Evolutionary conservation across 2,113 vertebrate species (phyloP), one percentile per base, ranked within the genome.

Genomic region (Boleophthalmus pectinirostris): DNA sequence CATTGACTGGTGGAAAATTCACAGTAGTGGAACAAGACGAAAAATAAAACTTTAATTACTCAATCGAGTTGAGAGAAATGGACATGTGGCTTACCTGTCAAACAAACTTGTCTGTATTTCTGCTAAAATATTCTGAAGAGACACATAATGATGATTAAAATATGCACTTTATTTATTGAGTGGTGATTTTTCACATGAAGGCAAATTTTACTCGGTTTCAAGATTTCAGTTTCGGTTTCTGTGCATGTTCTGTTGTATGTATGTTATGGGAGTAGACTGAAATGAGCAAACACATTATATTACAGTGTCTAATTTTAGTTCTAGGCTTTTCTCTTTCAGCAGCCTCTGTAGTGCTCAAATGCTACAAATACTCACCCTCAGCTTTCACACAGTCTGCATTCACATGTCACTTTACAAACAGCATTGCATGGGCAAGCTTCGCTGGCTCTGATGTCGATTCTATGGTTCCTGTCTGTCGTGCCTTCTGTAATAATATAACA

Each of bases 211-310:
- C 0, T 16, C 69, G 35, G 49, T 67, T 69, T 58, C 15, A 21
- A 66, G 16, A 68, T 43, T 43, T 43, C 45, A 76, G 56, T 8
- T 63, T 38, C 9, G 69, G 71, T 73, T 61, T 51, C 35, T 45
- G 58, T 74, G 8, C 16, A 21, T 61, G 70, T 5, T 9, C 33
- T 69, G 68, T 74, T 68, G 24, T 54, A 73, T 72, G 21, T 71
- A 79, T 71, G 73, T 29, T 77, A 78, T 78, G 66, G 60, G 66
- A 77, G 72, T 74, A 74, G 76, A 72, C 70, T 74, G 71, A 16
- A 74, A 35, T 8, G 61, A 74, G 75, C 73, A 57, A 79, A 75
- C 58, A 61, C 38, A 64, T 45, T 35, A 64, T 29, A 72, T 18
- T 70, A 63, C 58, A 49, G 43, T 6, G 29, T 73, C n/a, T 24